Percentiles rank a stretch among this genome's conserved stretches.
Evolutionary conservation across 2,888 invertebrate genomes (phyloP).

Genomic region (Aspidapion aeneum): DNA sequence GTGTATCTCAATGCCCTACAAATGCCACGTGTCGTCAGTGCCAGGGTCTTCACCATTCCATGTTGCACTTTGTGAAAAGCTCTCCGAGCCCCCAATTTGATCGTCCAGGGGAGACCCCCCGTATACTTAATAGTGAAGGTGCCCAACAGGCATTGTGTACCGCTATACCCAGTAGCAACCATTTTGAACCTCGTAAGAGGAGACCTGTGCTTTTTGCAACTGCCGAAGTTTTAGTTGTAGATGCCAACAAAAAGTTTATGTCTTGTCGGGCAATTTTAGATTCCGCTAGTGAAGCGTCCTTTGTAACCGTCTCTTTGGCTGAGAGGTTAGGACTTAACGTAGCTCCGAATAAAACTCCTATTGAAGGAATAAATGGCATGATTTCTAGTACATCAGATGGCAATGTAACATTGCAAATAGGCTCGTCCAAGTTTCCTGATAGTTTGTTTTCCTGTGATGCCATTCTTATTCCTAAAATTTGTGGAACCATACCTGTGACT

Average conservation of each 20-base stretch:
- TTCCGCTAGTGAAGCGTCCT: neutral
- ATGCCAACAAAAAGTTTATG: neutral
- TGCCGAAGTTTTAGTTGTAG: neutral
- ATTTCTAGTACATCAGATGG: neutral
- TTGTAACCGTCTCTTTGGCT: neutral
- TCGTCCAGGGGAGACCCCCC: neutral
- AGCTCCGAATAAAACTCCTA: neutral
- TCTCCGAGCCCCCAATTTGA: too few species aligned
- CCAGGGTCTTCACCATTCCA: neutral
- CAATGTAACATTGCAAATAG: neutral
- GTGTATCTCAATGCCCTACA: neutral
- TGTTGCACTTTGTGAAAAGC: neutral
- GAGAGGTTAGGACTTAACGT: neutral
- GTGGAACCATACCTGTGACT: neutral
- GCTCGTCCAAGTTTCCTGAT: neutral
- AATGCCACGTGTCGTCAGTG: neutral
- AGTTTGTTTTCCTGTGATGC: neutral
- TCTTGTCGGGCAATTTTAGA: neutral
- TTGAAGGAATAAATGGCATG: neutral
- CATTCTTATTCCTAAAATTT: neutral
- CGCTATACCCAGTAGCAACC: neutral
- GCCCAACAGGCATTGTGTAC: neutral
- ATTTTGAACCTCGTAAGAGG: neutral
- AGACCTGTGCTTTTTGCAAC: neutral
- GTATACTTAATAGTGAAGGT: neutral